Evolutionary conservation across 2,113 vertebrate species (phyloP).

Genomic region (Nyctibius bracteatus): DNA sequence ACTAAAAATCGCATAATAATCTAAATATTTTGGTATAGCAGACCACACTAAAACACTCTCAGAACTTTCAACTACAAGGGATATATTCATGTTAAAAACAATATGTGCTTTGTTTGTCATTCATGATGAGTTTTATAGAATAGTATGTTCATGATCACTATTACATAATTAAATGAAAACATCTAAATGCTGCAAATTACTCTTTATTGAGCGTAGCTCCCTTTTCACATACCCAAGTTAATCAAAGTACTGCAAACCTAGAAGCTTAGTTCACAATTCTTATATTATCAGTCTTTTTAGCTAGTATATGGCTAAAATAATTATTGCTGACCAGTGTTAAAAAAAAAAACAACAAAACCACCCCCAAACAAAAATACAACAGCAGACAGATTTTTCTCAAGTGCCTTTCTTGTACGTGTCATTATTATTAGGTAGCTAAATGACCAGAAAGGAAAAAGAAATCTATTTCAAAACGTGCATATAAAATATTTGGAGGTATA

Average conservation of each 20-base stretch:
- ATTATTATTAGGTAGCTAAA: background rate
- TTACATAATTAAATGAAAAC: conserved; percentile 35
- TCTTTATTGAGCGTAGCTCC: conserved; percentile 1
- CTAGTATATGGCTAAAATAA: conserved; percentile 68
- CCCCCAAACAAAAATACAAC: background rate
- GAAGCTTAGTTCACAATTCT: conserved; percentile 15
- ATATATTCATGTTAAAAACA: conserved; percentile 31
- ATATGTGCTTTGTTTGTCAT: conserved; percentile 46
- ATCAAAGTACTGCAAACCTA: background rate
- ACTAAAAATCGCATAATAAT: conserved; percentile 9
- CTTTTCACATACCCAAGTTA: background rate
- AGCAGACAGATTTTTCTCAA: conserved; percentile 1
- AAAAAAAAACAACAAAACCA: background rate
- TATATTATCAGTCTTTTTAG: background rate
- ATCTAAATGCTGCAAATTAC: conserved; percentile 49
- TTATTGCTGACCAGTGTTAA: conserved; percentile 62
- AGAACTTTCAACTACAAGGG: conserved; percentile 52
- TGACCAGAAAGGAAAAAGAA: background rate
- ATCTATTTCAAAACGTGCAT: background rate
- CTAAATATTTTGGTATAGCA: conserved; percentile 65
- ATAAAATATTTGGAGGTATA: conserved; percentile 11
- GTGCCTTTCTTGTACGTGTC: background rate
- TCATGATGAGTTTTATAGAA: conserved; percentile 29
- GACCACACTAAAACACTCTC: conserved; percentile 61
- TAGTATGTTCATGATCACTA: background rate